Percentiles rank a stretch among this genome's conserved stretches.
phyloP scores from a whole-genome alignment of 2,888 invertebrate genomes.

The Standfussiana lucernea region DNA sequence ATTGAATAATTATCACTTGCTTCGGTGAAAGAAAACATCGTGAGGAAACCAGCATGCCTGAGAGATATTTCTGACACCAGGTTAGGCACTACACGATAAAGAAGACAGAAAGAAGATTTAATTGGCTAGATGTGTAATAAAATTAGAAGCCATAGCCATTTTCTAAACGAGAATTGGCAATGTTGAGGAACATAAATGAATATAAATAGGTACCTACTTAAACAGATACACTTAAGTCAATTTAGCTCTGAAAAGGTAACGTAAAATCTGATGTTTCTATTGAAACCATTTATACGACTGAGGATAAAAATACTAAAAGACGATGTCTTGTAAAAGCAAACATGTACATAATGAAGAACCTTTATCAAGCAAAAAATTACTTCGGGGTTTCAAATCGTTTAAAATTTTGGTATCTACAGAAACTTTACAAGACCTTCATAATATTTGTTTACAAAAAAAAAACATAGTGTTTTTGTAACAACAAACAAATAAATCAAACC shows the following conservation, averaged over 20 bases:
- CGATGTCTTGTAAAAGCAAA: background rate
- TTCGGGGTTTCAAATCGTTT: background rate
- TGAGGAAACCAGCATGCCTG: too few relatives aligned
- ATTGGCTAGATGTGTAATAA: slow-evolving; percentile 9
- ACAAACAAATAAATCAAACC: background rate
- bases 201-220: background rate
- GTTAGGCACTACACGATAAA: too few relatives aligned
- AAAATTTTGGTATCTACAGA: background rate
- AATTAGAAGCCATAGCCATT: slow-evolving; percentile 20
- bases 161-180: slow-evolving; percentile 11
- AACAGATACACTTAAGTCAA: background rate
- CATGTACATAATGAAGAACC: background rate
- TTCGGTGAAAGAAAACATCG: too few relatives aligned
- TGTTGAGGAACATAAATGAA: background rate
- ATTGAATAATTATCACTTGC: too few relatives aligned
- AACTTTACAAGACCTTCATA: background rate
- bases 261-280: background rate
- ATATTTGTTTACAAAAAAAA: slow-evolving; percentile 7
- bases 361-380: background rate
- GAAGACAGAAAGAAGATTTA: too few relatives aligned
- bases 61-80: too few relatives aligned
- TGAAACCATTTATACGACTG: background rate
- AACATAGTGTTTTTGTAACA: background rate
- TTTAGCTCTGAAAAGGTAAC: background rate
- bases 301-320: background rate